Conservation (phyloP, 2,888 invertebrate species). For the Hetaerina titia region DNA sequence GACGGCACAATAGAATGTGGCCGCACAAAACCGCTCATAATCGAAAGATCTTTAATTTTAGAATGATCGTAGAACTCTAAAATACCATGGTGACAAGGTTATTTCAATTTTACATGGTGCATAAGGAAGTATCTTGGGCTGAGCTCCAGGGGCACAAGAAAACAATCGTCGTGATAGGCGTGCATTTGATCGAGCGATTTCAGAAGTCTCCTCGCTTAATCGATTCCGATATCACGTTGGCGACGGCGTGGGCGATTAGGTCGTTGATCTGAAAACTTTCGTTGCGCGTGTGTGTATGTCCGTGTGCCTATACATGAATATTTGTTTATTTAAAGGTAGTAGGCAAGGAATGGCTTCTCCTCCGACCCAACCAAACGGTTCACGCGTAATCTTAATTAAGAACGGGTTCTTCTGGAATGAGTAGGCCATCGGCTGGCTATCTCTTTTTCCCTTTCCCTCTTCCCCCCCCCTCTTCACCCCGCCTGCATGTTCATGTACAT, state of each 20-base stretch:
- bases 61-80: no score
- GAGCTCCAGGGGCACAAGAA: no score
- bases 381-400: constrained; percentile 55
- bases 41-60: no score
- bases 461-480: not conserved
- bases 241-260: not conserved
- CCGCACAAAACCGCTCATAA: no score
- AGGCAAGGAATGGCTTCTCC: constrained; percentile 17
- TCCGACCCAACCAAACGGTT: constrained; percentile 19
- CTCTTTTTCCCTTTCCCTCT: not conserved
- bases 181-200: no score
- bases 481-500: not conserved
- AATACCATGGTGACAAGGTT: no score
- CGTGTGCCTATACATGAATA: not conserved
- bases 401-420: constrained; percentile 65
- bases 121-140: no score
- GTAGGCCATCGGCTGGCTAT: constrained; percentile 38
- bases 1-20: no score
- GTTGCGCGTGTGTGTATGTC: not conserved
- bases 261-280: constrained; percentile 39
- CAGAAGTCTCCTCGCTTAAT: no score
- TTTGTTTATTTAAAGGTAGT: not conserved
- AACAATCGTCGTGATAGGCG: no score
- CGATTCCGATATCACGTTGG: no score
- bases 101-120: no score